phyloP scores from a whole-genome alignment of 2,113 vertebrate species.

The Barbus barbus region DNA sequence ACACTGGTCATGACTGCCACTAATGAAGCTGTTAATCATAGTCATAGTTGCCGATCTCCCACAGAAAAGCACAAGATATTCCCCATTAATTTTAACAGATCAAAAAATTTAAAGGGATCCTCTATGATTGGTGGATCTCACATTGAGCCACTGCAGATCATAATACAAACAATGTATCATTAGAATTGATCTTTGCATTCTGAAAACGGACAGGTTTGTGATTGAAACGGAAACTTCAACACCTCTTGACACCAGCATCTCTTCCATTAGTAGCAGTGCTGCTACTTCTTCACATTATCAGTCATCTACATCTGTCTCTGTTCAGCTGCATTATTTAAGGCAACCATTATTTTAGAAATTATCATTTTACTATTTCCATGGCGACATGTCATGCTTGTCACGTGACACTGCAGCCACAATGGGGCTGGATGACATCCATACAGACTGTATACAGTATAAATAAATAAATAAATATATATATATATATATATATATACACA shows the following conservation, averaged over 20 bases:
- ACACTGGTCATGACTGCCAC: background rate
- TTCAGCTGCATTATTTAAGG: too few species aligned
- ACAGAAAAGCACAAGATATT: background rate
- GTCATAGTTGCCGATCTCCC: background rate
- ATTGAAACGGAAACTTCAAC: background rate
- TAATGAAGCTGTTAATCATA: background rate
- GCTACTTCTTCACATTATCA: background rate
- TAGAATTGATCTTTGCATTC: background rate
- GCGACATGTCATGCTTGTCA: too few species aligned
- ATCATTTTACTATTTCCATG: too few species aligned
- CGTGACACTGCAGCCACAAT: too few species aligned
- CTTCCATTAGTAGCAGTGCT: background rate
- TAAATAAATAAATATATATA: too few species aligned
- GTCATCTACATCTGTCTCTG: background rate
- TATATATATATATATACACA: too few species aligned
- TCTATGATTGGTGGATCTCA: background rate
- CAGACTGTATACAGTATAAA: too few species aligned
- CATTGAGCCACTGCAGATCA: background rate
- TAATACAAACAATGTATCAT: background rate
- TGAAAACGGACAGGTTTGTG: too few species aligned
- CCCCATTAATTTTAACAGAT: background rate
- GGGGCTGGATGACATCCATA: too few species aligned
- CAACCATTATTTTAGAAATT: too few species aligned
- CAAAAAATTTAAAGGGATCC: background rate
- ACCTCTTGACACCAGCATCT: background rate